phyloP scores from a whole-genome alignment of 1,140 invertebrate genomes.

The Theocolax elegans region DNA sequence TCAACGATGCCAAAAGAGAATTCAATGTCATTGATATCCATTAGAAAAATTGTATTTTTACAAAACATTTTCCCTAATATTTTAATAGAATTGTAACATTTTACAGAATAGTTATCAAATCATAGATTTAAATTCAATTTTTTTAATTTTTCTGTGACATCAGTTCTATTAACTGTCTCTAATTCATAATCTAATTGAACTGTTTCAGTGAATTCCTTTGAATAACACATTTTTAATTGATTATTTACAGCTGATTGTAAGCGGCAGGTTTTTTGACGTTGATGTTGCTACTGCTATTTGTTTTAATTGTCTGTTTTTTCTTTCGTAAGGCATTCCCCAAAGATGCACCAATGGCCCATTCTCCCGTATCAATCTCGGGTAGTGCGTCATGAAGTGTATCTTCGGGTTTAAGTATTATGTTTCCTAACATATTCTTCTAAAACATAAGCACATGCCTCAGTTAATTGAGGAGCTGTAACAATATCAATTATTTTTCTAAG shows the following conservation, averaged over 20 bases:
- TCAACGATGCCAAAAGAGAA: background rate
- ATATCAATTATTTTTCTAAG: no score
- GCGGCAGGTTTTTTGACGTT: background rate
- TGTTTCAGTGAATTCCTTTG: background rate
- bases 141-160: background rate
- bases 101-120: no score
- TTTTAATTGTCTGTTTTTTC: slow-evolving; percentile 26
- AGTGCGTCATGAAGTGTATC: slow-evolving; percentile 13
- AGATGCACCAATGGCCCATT: slow-evolving; percentile 22
- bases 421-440: no score
- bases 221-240: slow-evolving; percentile 12
- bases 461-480: no score
- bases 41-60: background rate
- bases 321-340: slow-evolving; percentile 9
- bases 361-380: background rate
- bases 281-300: background rate
- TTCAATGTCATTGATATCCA: background rate
- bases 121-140: background rate
- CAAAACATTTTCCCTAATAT: background rate
- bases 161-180: background rate
- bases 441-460: no score
- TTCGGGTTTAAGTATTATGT: slow-evolving; percentile 32
- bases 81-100: background rate
- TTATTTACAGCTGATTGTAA: slow-evolving; percentile 10
- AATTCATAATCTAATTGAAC: background rate